Evolutionary conservation across 2,888 invertebrate genomes (phyloP).

Genomic region (Melipona bicolor): DNA sequence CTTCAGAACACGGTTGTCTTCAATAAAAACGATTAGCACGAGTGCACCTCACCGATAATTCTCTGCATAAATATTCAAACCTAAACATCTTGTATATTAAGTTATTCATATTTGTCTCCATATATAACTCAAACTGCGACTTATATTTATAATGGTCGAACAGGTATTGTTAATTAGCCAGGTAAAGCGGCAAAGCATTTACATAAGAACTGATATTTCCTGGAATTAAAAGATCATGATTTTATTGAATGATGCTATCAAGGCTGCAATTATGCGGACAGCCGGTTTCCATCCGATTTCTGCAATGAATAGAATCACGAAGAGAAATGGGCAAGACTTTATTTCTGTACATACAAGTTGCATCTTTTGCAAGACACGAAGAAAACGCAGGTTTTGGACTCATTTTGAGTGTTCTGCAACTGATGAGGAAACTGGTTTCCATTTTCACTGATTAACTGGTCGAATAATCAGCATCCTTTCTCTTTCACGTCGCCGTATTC

Average conservation of each 20-base stretch:
- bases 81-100: background rate
- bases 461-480: conserved; percentile 43
- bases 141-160: background rate
- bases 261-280: background rate
- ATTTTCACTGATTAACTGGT: background rate
- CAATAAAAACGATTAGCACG: background rate
- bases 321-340: background rate
- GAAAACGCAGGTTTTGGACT: background rate
- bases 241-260: background rate
- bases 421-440: background rate
- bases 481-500: conserved; percentile 46
- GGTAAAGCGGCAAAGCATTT: background rate
- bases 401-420: no score
- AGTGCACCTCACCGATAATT: background rate
- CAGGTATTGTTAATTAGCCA: background rate
- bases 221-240: background rate
- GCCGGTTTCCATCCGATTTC: background rate
- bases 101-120: background rate
- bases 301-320: background rate
- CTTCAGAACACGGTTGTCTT: background rate
- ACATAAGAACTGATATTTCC: conserved; percentile 5
- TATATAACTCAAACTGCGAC: background rate
- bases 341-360: background rate
- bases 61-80: background rate
- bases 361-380: background rate